Percentiles rank a stretch among this genome's conserved stretches.
Conservation (phyloP, 2,797 vertebrate species). For the Pipistrellus kuhlii region DNA sequence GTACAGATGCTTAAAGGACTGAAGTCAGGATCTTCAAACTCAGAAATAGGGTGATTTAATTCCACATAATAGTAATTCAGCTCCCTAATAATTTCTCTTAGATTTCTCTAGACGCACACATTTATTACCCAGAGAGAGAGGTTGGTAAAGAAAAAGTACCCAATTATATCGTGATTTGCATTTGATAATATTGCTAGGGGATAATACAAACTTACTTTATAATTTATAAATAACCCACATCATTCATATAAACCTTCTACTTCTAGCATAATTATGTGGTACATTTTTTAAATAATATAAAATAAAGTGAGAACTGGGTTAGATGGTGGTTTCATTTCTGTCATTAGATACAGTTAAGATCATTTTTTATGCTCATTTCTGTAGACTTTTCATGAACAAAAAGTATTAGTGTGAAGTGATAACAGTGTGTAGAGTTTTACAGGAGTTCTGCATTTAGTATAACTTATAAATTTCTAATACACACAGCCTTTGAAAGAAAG, state of each 20-base stretch:
- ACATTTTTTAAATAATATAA: not conserved
- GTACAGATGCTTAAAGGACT: not conserved
- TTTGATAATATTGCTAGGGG: not conserved
- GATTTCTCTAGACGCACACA: not conserved
- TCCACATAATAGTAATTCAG: not conserved
- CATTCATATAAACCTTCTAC: not conserved
- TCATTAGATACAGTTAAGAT: not conserved
- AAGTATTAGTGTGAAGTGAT: not conserved
- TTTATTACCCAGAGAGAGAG: not conserved
- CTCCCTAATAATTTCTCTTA: not conserved
- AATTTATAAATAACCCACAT: slow-evolving; percentile 17
- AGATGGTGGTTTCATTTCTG: not conserved
- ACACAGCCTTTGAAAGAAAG: not conserved
- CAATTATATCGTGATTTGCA: not conserved
- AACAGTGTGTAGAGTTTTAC: not conserved
- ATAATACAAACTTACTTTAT: not conserved
- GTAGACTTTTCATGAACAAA: not conserved
- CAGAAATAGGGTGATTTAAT: not conserved
- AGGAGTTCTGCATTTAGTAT: not conserved
- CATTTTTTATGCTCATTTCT: not conserved
- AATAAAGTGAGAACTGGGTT: not conserved
- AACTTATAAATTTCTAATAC: slow-evolving; percentile 52
- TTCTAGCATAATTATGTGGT: not conserved
- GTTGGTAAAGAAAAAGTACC: not conserved
- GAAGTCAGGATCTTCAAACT: not conserved